These are phyloP conservation scores for Temnothorax rugatulus DNA, from an alignment of 2,888 invertebrate genomes.

Conservation along the genomic window DNA sequence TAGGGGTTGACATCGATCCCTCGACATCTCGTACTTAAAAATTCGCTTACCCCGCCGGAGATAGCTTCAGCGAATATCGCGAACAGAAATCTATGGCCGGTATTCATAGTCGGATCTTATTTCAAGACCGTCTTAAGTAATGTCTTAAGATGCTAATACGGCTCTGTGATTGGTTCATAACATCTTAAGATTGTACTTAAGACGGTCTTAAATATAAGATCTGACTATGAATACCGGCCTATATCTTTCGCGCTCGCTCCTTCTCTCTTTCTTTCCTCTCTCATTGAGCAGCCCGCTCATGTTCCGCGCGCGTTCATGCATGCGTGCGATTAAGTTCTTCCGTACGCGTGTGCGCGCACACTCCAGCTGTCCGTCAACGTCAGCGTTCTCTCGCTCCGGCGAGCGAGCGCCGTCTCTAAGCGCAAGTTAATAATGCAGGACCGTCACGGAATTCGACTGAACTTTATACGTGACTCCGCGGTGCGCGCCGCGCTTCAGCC, in stretches of 20 bases:
- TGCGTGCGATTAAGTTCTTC: neutral
- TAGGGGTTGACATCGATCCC: neutral
- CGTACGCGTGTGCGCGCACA: neutral
- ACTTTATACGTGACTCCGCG: constrained; percentile 65
- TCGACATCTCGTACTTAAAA: neutral
- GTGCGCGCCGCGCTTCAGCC: constrained; percentile 59
- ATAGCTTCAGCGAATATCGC: constrained; percentile 27
- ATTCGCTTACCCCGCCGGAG: neutral
- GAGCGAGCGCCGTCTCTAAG: constrained; percentile 41
- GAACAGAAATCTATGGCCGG: neutral
- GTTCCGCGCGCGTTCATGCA: neutral
- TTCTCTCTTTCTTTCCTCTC: neutral
- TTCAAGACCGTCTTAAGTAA: too few species aligned
- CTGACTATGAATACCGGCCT: too few species aligned
- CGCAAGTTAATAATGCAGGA: constrained; percentile 71
- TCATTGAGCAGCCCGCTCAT: neutral
- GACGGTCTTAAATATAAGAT: too few species aligned
- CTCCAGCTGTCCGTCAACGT: neutral
- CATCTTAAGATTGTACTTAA: too few species aligned
- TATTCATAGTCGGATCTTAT: too few species aligned
- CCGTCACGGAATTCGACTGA: constrained; percentile 62
- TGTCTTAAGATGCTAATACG: too few species aligned
- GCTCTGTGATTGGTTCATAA: too few species aligned
- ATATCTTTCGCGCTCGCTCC: neutral
- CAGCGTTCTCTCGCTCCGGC: constrained; percentile 20